These are phyloP conservation scores for Macquaria australasica DNA, from an alignment of 2,113 vertebrate species.

Conservation along the genomic window DNA sequence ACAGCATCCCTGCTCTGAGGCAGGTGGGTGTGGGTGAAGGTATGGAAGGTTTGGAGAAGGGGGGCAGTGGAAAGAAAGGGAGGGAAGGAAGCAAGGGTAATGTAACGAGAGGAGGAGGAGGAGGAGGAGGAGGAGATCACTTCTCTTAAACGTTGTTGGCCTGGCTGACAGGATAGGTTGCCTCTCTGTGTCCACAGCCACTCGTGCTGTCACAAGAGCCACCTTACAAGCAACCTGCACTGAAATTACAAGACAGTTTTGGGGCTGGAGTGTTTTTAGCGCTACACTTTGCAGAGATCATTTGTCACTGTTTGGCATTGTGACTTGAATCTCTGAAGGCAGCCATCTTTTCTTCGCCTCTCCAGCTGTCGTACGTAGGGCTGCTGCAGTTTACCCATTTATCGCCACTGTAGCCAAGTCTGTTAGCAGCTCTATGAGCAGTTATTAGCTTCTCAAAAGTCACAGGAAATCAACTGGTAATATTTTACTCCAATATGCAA, in stretches of 20 bases:
- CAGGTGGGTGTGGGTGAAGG: not conserved
- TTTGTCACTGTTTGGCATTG: conserved; percentile 30
- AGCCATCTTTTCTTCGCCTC: not conserved
- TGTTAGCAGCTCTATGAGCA: not conserved
- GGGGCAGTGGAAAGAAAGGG: not conserved
- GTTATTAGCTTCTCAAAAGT: not conserved
- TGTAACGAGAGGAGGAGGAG: conserved; percentile 24
- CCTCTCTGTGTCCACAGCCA: conserved; percentile 7
- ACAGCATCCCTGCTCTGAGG: not conserved
- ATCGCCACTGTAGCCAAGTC: not conserved
- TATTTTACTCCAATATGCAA: not conserved
- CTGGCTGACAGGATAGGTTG: conserved; percentile 29
- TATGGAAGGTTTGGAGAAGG: not conserved
- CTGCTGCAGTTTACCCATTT: not conserved
- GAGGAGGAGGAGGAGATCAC: conserved; percentile 22
- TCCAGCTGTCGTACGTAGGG: not conserved
- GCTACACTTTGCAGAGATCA: conserved; percentile 31
- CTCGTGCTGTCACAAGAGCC: conserved; percentile 31
- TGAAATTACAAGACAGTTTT: conserved; percentile 48
- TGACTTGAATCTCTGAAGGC: conserved; percentile 9
- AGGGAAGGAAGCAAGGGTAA: not conserved
- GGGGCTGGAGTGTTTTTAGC: conserved; percentile 22
- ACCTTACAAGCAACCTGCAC: conserved; percentile 13
- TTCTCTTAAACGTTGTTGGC: conserved; percentile 2
- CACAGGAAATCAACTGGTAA: not conserved